These are phyloP conservation scores for Hydrotaea cyrtoneurina DNA, from an alignment of 2,888 invertebrate species.

Conservation along the genomic window DNA sequence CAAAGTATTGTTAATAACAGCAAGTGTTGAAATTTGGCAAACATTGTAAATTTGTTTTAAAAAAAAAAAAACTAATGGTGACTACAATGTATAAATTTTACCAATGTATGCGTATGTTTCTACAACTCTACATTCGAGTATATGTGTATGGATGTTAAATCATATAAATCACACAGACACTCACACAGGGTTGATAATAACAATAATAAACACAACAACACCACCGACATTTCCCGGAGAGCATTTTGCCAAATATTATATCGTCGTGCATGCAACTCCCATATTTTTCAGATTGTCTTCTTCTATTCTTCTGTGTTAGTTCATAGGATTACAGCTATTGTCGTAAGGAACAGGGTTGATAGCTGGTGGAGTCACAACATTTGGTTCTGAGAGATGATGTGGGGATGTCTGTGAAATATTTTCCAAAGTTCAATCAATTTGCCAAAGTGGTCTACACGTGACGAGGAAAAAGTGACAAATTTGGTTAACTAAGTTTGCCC, in stretches of 20 bases:
- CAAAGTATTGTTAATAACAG: slow-evolving; percentile 32
- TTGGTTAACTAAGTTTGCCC: no score
- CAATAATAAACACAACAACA: not conserved
- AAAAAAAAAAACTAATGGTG: not conserved
- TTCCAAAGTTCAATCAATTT: not conserved
- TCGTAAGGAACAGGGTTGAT: not conserved
- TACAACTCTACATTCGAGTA: no score
- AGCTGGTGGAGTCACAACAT: not conserved
- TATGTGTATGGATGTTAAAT: no score
- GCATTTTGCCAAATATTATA: not conserved
- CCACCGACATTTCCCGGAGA: not conserved
- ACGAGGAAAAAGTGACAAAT: no score
- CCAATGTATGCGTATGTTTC: no score
- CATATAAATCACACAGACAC: not conserved
- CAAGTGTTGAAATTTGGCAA: slow-evolving; percentile 50
- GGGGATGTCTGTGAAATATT: not conserved
- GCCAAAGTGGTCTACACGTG: no score
- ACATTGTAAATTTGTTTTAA: not conserved
- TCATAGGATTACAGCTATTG: not conserved
- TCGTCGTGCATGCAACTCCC: not conserved
- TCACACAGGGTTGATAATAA: not conserved
- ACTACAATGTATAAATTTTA: no score
- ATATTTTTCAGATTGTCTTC: not conserved
- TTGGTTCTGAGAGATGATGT: not conserved
- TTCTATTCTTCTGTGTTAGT: not conserved